Evolutionary conservation across 2,888 invertebrate species (phyloP).

Genomic region (Morpho helenor): DNA sequence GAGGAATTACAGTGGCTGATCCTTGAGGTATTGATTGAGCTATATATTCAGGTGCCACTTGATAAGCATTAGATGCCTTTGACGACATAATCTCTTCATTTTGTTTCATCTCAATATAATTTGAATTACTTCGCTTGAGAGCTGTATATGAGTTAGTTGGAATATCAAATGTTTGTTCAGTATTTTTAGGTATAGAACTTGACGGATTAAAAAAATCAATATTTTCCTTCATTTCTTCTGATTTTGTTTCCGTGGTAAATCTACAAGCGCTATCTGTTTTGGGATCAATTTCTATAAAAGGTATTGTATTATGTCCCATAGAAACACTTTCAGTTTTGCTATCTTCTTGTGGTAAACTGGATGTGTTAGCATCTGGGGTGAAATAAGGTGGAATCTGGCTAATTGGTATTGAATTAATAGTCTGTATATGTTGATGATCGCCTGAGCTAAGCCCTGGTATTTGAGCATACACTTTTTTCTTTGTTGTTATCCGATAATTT

Average conservation of each 20-base stretch:
- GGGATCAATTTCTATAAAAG: background rate
- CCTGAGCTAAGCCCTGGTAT: constrained; percentile 84
- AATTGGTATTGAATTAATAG: constrained; percentile 29
- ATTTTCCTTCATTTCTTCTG: background rate
- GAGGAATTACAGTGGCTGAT: constrained; percentile 46
- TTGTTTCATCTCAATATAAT: background rate
- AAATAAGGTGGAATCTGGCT: constrained; percentile 21
- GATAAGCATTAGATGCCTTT: constrained; percentile 20
- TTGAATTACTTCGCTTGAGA: background rate
- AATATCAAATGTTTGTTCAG: background rate
- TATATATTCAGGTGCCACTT: constrained; percentile 4
- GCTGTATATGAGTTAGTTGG: background rate
- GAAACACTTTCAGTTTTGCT: constrained; percentile 4
- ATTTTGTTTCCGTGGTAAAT: too few species aligned
- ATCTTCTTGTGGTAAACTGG: background rate
- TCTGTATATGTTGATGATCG: constrained; percentile 30
- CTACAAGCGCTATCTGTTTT: background rate
- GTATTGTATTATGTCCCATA: background rate
- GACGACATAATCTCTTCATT: constrained; percentile 11
- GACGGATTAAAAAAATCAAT: background rate
- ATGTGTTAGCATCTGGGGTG: constrained; percentile 18
- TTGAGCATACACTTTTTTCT: constrained; percentile 87
- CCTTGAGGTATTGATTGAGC: constrained; percentile 3
- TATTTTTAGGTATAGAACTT: background rate
- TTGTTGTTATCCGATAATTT: constrained; percentile 83